These are phyloP conservation scores for Tretioscincus oriximinensis DNA, from an alignment of 2,113 vertebrate genomes.

Conservation along the genomic window DNA sequence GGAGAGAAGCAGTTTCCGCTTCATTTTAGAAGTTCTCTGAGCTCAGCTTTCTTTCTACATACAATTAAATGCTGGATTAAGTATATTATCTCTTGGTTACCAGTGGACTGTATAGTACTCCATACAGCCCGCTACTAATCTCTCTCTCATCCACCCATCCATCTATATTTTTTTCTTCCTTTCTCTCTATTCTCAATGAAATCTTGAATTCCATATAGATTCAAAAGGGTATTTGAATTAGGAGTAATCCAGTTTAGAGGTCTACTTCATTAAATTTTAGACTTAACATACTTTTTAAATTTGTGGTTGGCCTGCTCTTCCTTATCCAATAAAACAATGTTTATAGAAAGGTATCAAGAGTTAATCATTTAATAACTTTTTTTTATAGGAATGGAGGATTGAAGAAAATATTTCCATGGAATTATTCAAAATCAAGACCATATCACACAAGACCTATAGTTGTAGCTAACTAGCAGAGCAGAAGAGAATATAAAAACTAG, in stretches of 20 bases:
- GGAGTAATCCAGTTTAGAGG: background rate
- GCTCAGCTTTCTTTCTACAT: too few species aligned
- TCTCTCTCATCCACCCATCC: too few species aligned
- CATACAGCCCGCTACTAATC: too few species aligned
- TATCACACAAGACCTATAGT: background rate
- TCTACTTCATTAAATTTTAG: background rate
- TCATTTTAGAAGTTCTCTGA: too few species aligned
- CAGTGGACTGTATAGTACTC: too few species aligned
- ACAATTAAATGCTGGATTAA: too few species aligned
- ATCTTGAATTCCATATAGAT: too few species aligned
- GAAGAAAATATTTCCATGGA: slow-evolving; percentile 1
- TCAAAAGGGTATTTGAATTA: too few species aligned
- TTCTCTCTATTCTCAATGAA: too few species aligned
- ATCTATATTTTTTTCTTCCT: too few species aligned
- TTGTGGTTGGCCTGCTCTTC: background rate
- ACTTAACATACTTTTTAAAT: background rate
- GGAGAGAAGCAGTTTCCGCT: too few species aligned
- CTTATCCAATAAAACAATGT: background rate
- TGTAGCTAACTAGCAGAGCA: slow-evolving; percentile 20
- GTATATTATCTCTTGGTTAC: too few species aligned
- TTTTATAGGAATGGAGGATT: background rate
- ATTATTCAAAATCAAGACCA: slow-evolving; percentile 7
- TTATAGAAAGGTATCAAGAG: background rate
- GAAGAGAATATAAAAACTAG: background rate
- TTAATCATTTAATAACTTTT: background rate